These are phyloP conservation scores for Enteromius treurensis DNA, from an alignment of 2,797 vertebrate species.

Conservation along the genomic window DNA sequence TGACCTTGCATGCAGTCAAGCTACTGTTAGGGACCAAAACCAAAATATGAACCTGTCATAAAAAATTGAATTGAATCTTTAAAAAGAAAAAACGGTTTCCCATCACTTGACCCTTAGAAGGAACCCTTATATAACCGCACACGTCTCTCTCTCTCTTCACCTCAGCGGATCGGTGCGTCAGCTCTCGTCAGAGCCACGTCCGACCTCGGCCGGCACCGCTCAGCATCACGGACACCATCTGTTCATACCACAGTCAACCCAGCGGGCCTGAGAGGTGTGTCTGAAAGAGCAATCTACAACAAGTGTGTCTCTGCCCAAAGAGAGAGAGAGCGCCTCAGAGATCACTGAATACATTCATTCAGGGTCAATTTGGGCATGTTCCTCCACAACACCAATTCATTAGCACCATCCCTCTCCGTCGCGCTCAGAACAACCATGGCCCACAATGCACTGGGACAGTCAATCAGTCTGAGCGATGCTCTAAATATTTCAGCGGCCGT, in stretches of 20 bases:
- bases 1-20: too few species aligned
- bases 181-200: constrained; percentile 7
- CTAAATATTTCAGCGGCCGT: constrained; percentile 33
- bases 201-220: constrained; percentile 45
- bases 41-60: too few species aligned
- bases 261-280: constrained; percentile 48
- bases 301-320: neutral
- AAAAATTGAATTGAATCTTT: too few species aligned
- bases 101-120: neutral
- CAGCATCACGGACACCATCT: constrained; percentile 58
- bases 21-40: too few species aligned
- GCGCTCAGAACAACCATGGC: constrained; percentile 40
- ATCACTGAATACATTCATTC: constrained; percentile 75
- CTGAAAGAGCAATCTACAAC: constrained; percentile 7
- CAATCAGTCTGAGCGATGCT: constrained; percentile 22
- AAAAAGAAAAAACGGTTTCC: too few species aligned
- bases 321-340: constrained; percentile 9
- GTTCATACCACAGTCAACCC: constrained; percentile 62
- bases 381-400: constrained; percentile 70
- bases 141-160: neutral
- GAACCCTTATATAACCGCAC: neutral
- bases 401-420: constrained; percentile 67
- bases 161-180: neutral
- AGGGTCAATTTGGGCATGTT: constrained; percentile 72
- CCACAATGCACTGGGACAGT: constrained; percentile 31